These are phyloP conservation scores for Butorides virescens DNA, from an alignment of 2,113 vertebrate genomes.

Conservation along the genomic window DNA sequence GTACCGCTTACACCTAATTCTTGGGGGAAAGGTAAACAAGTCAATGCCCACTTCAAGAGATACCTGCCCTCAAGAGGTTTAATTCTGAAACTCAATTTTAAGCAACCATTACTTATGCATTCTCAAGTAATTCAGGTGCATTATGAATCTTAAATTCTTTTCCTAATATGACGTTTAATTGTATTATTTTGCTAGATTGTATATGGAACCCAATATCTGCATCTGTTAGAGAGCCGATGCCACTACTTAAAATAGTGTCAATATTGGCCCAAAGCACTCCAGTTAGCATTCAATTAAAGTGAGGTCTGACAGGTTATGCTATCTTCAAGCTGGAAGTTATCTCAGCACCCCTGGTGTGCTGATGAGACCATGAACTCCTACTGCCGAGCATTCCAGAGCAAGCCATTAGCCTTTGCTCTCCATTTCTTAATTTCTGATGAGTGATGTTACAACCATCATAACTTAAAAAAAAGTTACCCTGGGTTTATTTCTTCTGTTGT, in stretches of 20 bases:
- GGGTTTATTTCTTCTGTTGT: not conserved
- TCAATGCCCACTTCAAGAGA: not conserved
- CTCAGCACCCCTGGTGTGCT: fast-evolving
- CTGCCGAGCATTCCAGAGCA: not conserved
- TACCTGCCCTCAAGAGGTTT: not conserved
- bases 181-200: not conserved
- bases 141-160: not conserved
- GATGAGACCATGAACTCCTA: not conserved
- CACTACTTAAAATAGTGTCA: not conserved
- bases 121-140: not conserved
- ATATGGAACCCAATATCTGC: not conserved
- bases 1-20: not conserved
- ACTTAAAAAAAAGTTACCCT: not conserved
- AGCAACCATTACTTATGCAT: not conserved
- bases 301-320: not conserved
- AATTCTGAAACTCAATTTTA: not conserved
- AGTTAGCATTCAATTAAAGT: not conserved
- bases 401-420: not conserved
- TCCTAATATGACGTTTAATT: not conserved
- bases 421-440: not conserved
- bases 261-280: not conserved
- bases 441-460: not conserved
- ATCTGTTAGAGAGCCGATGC: not conserved
- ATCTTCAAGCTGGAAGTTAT: not conserved
- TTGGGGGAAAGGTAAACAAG: not conserved